These are phyloP conservation scores for Antennarius maculatus DNA, from an alignment of 2,797 vertebrate species.

Conservation along the genomic window DNA sequence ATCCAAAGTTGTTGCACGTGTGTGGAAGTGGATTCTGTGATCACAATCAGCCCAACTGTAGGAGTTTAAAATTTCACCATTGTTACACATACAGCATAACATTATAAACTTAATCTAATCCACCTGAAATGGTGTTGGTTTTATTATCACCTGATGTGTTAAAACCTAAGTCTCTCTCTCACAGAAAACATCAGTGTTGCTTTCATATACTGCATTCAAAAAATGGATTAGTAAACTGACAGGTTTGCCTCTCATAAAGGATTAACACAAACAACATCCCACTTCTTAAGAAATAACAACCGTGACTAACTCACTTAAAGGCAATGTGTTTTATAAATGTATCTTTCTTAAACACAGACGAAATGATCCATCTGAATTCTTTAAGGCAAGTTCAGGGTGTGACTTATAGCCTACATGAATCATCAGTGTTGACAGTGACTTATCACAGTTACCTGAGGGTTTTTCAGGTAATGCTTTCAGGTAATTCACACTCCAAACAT, in stretches of 20 bases:
- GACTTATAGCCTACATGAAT: background rate
- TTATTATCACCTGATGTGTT: too few species aligned
- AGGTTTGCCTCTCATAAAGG: too few species aligned
- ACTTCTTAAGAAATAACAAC: too few species aligned
- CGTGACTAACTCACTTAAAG: too few species aligned
- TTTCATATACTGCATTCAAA: too few species aligned
- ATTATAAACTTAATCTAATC: constrained; percentile 62
- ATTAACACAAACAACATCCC: too few species aligned
- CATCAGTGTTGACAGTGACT: constrained; percentile 5
- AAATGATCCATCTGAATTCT: background rate
- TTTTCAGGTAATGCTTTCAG: background rate
- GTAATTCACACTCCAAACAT: background rate
- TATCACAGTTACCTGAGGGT: background rate
- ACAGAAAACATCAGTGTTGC: background rate
- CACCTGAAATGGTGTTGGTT: constrained; percentile 27
- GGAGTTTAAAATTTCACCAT: constrained; percentile 28
- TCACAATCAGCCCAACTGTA: background rate
- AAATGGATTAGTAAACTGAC: too few species aligned
- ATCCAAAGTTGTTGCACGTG: background rate
- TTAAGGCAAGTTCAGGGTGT: background rate
- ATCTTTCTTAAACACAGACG: too few species aligned
- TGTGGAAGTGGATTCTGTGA: constrained; percentile 1
- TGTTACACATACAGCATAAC: constrained; percentile 1
- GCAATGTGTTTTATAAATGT: too few species aligned
- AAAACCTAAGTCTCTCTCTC: background rate